phyloP scores from a whole-genome alignment of 2,888 invertebrate genomes.

The Pocota personata region DNA sequence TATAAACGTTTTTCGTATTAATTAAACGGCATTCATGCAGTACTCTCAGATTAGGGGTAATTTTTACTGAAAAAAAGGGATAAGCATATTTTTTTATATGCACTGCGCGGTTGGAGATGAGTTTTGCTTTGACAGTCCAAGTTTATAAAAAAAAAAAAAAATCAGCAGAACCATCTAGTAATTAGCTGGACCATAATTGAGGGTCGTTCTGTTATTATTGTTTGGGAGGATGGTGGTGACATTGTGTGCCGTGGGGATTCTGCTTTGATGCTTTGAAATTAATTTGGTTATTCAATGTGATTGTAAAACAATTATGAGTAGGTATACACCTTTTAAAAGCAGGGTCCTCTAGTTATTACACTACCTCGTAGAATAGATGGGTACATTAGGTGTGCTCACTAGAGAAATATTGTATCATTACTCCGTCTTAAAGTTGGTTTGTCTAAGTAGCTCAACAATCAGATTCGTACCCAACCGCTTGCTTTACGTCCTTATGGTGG shows the following conservation, averaged over 20 bases:
- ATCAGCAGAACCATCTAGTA: constrained; percentile 1
- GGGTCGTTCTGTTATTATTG: neutral
- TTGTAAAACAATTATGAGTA: no score
- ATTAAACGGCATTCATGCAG: constrained; percentile 52
- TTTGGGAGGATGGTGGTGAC: neutral
- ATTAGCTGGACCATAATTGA: constrained; percentile 18
- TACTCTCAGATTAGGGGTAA: constrained; percentile 28
- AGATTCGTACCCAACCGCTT: no score
- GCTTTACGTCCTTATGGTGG: no score
- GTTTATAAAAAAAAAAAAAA: neutral
- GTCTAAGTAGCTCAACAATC: no score
- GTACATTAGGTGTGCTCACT: no score
- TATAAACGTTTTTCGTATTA: constrained; percentile 49
- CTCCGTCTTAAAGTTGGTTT: no score
- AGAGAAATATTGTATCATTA: no score
- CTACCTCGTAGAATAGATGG: no score
- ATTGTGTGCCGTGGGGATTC: neutral
- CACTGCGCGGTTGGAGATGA: neutral
- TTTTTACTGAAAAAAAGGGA: neutral
- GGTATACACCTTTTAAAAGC: no score
- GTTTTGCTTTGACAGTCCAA: constrained; percentile 24
- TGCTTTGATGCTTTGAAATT: neutral
- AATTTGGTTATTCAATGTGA: neutral
- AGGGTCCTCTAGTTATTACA: no score
- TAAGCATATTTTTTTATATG: neutral